These are phyloP conservation scores for Synanthedon vespiformis DNA, from an alignment of 2,888 invertebrate species.

Conservation along the genomic window DNA sequence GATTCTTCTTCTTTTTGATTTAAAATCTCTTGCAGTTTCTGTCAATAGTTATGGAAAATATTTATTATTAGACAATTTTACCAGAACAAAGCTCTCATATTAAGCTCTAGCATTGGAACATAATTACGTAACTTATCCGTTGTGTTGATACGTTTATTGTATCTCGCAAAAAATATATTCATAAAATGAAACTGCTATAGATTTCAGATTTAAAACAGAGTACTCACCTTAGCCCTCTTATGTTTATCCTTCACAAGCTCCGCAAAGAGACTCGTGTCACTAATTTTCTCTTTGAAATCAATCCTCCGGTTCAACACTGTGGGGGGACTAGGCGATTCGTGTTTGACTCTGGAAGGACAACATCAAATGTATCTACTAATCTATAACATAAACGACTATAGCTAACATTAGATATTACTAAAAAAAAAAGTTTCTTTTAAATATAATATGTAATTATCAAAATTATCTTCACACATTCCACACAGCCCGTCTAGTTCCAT, in stretches of 20 bases:
- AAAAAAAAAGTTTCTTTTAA: too few relatives aligned
- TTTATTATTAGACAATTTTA: too few relatives aligned
- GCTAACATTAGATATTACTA: too few relatives aligned
- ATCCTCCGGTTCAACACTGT: slow-evolving; percentile 62
- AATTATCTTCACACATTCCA: too few relatives aligned
- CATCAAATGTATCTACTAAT: too few relatives aligned
- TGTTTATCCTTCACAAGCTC: slow-evolving; percentile 89
- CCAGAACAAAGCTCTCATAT: too few relatives aligned
- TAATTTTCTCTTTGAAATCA: slow-evolving; percentile 83
- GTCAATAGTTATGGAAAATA: not conserved
- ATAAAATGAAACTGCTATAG: not conserved
- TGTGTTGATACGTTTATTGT: too few relatives aligned
- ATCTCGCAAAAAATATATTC: not conserved
- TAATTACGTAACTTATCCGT: too few relatives aligned
- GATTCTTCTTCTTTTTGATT: slow-evolving; percentile 75
- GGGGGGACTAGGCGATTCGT: slow-evolving; percentile 48
- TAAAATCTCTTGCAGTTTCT: slow-evolving; percentile 77
- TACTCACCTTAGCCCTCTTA: slow-evolving; percentile 79
- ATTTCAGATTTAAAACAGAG: not conserved
- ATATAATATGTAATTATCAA: too few relatives aligned
- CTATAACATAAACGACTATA: too few relatives aligned
- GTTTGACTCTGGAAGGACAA: not conserved
- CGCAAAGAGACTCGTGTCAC: slow-evolving; percentile 89
- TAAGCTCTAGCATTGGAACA: too few relatives aligned
- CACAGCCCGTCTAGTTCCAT: too few relatives aligned